Evolutionary conservation across 2,797 vertebrate species (phyloP), one percentile per base, ranked within the genome.

Genomic region (Geotrypetes seraphini): DNA sequence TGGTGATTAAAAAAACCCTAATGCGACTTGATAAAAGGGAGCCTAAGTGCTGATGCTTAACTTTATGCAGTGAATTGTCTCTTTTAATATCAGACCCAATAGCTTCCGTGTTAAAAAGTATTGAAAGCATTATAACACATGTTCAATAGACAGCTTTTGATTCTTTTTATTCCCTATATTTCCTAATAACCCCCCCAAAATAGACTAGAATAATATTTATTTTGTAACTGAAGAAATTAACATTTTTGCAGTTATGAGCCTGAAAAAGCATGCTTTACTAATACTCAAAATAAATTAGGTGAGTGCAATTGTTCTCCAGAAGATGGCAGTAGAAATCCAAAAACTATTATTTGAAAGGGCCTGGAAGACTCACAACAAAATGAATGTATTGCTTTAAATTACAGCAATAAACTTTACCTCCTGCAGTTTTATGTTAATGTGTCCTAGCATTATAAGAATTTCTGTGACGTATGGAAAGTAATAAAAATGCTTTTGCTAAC

Each of bases 321-420:
- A 77, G 75, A 32, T 77, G 79, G 71, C 66, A 28, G 56, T 66
- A 25, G 50, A 18, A 36, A 55, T 46, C 61, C 43, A 39, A 21
- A 20, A 31, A 50, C 37, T 8, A 0, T 4, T 11, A 5, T 1
- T 7, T 34, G 0, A 7, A 34, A 8, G n/a, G n/a, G n/a, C n/a
- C n/a, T n/a, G n/a, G 14, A 24, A 2, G 10, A 7, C 12, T 26
- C 10, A 4, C 6, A 5, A 20, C 9, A 20, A 0, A 9, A 1
- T n/a, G 19, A 34, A 9, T 3, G 3, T 24, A 12, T 19, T 28
- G 31, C 40, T 30, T 46, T 26, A 36, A 52, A 57, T 19, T 15
- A 22, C 18, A 32, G 39, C 33, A 19, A 8, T 33, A 17, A 36
- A 39, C 38, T 19, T 3, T 22, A 23, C 34, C 40, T 10, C 19